Evolutionary conservation across 1,140 invertebrate species (phyloP).

Genomic region (Bombus superbus): DNA sequence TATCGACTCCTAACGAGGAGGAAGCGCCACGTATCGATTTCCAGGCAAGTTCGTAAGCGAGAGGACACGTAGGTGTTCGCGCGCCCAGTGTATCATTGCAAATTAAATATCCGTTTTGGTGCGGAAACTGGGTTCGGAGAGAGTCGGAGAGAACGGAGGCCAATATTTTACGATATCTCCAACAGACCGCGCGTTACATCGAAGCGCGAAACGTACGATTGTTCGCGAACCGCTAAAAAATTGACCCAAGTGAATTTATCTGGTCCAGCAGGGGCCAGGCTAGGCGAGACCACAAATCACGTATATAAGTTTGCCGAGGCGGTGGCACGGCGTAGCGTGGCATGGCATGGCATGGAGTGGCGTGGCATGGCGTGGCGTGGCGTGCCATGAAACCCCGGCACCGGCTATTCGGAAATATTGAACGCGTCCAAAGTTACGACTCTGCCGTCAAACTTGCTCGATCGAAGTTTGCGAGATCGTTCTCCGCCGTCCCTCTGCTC

Average conservation of each 20-base stretch:
- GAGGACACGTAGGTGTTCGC: not conserved
- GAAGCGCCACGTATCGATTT: not conserved
- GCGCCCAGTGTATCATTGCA: not conserved
- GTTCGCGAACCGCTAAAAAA: conserved; percentile 58
- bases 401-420: conserved; percentile 65
- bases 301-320: conserved; percentile 56
- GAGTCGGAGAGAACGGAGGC: not conserved
- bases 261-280: not conserved
- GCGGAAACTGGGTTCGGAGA: not conserved
- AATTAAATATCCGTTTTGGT: conserved; percentile 21
- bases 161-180: conserved; percentile 49
- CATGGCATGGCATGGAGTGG: not conserved
- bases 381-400: conserved; percentile 26
- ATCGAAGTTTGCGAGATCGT: conserved; percentile 59
- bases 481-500: not conserved
- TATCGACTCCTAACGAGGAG: not conserved
- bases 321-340: not conserved
- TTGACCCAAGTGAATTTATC: conserved; percentile 58
- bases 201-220: conserved; percentile 27
- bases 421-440: conserved; percentile 62
- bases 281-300: conserved; percentile 56
- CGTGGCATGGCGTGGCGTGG: not conserved
- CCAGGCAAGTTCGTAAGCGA: not conserved
- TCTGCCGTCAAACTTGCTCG: conserved; percentile 61
- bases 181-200: conserved; percentile 3